Percentiles rank a stretch among this genome's conserved stretches.
Evolutionary conservation across 2,888 invertebrate genomes (phyloP).

Genomic region (Agonopterix arenella): DNA sequence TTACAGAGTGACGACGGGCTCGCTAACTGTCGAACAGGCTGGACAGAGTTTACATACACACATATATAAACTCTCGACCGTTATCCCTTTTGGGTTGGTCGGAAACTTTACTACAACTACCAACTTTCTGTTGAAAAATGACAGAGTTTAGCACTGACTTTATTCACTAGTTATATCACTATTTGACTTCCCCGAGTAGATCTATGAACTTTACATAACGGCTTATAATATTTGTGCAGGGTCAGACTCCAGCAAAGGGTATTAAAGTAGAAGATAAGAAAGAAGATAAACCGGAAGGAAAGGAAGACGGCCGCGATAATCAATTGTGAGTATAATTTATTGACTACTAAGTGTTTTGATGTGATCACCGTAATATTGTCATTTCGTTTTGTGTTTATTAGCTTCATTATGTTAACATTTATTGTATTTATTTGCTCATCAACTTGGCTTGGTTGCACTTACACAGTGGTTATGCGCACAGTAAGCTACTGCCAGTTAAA

Average conservation of each 20-base stretch:
- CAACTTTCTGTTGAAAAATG: no score
- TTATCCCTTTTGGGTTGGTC: no score
- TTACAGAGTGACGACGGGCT: no score
- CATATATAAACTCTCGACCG: no score
- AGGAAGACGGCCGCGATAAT: constrained; percentile 88
- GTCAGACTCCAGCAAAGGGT: neutral
- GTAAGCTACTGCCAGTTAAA: constrained; percentile 18
- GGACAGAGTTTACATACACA: no score
- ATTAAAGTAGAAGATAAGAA: constrained; percentile 50
- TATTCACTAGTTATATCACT: no score
- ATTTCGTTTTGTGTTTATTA: constrained; percentile 8
- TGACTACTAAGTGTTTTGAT: neutral
- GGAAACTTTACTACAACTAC: no score
- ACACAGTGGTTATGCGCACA: constrained; percentile 2
- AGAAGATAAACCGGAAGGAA: constrained; percentile 73
- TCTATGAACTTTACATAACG: no score
- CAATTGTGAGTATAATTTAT: constrained; percentile 77
- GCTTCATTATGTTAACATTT: constrained; percentile 4
- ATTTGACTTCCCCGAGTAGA: no score
- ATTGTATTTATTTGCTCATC: neutral
- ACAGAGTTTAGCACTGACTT: no score
- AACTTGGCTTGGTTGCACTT: constrained; percentile 10
- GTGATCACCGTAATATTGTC: no score
- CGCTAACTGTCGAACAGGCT: no score
- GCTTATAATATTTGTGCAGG: neutral